These are phyloP conservation scores for Propithecus coquereli DNA, from an alignment of 2,113 vertebrate genomes.

Conservation along the genomic window DNA sequence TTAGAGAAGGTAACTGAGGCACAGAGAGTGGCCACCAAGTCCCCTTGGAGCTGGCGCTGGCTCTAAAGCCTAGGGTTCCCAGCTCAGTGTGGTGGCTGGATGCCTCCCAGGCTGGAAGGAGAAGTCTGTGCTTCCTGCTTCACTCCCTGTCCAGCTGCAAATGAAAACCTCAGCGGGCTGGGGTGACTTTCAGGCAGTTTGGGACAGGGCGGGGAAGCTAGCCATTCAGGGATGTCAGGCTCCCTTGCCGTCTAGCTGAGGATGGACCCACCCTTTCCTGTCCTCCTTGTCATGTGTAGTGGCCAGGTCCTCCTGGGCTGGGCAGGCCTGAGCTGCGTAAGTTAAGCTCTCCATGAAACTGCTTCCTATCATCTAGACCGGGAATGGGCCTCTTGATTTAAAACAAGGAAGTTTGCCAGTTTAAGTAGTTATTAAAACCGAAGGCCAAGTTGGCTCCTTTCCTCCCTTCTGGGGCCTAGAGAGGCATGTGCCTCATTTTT, in stretches of 20 bases:
- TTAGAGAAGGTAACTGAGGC: neutral
- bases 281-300: neutral
- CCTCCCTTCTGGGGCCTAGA: neutral
- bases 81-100: neutral
- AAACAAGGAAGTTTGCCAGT: neutral
- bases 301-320: neutral
- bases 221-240: neutral
- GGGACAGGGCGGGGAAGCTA: neutral
- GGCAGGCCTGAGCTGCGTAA: neutral
- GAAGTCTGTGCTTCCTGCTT: neutral
- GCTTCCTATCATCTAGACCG: slow-evolving; percentile 14
- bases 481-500: neutral
- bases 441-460: neutral
- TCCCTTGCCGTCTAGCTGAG: neutral
- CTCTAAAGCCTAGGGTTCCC: neutral
- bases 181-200: neutral
- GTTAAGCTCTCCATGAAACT: neutral
- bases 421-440: neutral
- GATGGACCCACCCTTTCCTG: neutral
- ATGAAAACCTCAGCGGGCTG: neutral
- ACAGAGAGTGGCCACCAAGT: neutral
- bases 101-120: neutral
- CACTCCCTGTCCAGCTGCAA: neutral
- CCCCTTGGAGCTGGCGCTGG: neutral
- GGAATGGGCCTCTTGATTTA: neutral